Percentiles rank a stretch among this genome's conserved stretches.
Evolutionary conservation across 2,113 vertebrate species (phyloP).

Genomic region (Emydocephalus ijimae): DNA sequence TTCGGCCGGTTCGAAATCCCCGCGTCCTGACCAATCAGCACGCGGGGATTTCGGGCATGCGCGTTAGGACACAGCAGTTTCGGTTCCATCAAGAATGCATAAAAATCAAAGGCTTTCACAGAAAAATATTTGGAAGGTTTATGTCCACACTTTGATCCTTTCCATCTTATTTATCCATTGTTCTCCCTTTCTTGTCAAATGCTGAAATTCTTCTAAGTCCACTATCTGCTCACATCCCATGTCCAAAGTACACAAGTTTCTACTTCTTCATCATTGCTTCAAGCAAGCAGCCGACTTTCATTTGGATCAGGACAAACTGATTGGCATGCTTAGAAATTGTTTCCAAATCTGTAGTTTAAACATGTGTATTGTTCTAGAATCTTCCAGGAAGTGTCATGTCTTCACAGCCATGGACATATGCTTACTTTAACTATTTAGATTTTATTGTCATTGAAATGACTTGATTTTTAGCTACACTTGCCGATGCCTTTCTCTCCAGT

Average conservation of each 20-base stretch:
- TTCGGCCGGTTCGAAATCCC: too few species aligned
- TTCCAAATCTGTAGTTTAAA: not conserved
- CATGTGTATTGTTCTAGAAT: not conserved
- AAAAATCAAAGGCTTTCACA: not conserved
- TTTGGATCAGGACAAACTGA: not conserved
- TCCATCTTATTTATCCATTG: not conserved
- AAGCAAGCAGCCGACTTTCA: not conserved
- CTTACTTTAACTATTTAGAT: not conserved
- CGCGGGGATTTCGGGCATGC: too few species aligned
- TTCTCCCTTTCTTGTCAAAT: not conserved
- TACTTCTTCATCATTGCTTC: not conserved
- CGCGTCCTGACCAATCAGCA: too few species aligned
- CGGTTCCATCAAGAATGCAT: not conserved
- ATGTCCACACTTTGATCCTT: not conserved
- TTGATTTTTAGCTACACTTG: not conserved
- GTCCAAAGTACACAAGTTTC: not conserved
- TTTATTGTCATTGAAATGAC: not conserved
- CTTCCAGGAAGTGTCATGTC: not conserved
- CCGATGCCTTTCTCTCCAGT: not conserved
- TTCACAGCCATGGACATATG: not conserved
- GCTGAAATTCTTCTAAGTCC: not conserved
- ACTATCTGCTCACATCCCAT: not conserved
- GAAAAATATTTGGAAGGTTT: not conserved
- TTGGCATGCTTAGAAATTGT: not conserved
- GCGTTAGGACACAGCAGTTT: too few species aligned